Evolutionary conservation across 1,140 invertebrate genomes (phyloP).

Genomic region (Asobara japonica): DNA sequence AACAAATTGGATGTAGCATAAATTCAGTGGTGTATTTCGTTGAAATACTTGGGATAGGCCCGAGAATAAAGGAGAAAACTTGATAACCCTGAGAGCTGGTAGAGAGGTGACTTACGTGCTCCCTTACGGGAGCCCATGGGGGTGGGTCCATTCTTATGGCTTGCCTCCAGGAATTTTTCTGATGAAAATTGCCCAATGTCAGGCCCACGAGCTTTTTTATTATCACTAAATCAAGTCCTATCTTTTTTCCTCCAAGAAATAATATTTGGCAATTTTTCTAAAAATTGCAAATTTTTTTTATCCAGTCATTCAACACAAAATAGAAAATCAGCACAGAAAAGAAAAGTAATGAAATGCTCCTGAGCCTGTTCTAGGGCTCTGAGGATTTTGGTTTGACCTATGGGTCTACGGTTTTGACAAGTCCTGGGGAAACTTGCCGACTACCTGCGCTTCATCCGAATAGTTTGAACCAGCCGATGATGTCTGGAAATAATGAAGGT

Average conservation of each 20-base stretch:
- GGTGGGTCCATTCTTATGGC: not conserved
- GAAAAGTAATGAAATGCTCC: no score
- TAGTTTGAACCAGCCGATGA: not conserved
- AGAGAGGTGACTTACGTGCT: not conserved
- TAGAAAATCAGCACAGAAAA: no score
- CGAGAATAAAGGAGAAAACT: constrained; percentile 5
- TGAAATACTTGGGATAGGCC: not conserved
- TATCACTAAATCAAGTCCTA: constrained; percentile 17
- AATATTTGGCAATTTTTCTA: no score
- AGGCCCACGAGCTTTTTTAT: not conserved
- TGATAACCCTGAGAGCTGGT: constrained; percentile 30
- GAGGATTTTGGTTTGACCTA: not conserved
- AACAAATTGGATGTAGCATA: constrained; percentile 24
- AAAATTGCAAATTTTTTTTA: no score
- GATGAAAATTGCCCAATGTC: constrained; percentile 7
- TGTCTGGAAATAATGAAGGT: constrained; percentile 36
- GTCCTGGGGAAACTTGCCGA: not conserved
- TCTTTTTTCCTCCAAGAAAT: no score
- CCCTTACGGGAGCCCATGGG: constrained; percentile 21
- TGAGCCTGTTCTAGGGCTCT: no score
- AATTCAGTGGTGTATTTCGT: constrained; percentile 4
- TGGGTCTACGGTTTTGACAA: not conserved
- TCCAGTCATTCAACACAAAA: no score
- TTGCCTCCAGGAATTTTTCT: constrained; percentile 12
- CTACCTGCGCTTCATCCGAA: not conserved